Conservation (phyloP, 1,140 invertebrate genomes). For the Schlechtendalia chinensis region DNA sequence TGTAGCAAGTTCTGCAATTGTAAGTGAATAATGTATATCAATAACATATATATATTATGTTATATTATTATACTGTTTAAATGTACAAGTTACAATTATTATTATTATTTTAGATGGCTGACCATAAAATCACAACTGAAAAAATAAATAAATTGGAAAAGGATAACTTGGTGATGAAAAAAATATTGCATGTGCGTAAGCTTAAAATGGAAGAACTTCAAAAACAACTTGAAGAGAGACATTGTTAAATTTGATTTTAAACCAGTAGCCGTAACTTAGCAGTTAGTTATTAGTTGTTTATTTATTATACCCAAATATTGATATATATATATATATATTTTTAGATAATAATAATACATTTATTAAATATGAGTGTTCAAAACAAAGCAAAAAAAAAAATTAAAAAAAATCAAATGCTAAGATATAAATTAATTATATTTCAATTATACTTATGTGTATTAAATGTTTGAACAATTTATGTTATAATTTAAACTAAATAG, state of each 20-base stretch:
- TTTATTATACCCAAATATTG: background rate
- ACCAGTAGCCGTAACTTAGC: background rate
- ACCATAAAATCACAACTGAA: background rate
- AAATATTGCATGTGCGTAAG: slow-evolving; percentile 41
- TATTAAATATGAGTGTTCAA: too few species aligned
- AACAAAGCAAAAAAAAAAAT: too few species aligned
- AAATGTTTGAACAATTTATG: background rate
- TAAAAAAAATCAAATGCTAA: too few species aligned
- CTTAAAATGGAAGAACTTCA: slow-evolving; percentile 40
- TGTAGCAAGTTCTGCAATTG: slow-evolving; percentile 26
- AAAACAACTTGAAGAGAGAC: slow-evolving; percentile 20
- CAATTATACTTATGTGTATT: background rate
- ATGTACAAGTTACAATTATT: background rate
- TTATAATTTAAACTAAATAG: background rate
- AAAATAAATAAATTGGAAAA: slow-evolving; percentile 37
- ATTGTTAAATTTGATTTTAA: background rate
- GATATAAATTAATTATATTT: too few species aligned
- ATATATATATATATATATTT: too few species aligned
- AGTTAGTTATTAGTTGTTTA: background rate
- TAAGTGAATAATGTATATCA: background rate
- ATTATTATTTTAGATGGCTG: slow-evolving; percentile 19
- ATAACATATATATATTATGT: background rate
- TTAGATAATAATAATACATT: too few species aligned
- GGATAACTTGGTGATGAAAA: slow-evolving; percentile 32
- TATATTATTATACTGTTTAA: too few species aligned